These are phyloP conservation scores for Cosmorhoe ocellata DNA, from an alignment of 2,888 invertebrate genomes.

Conservation along the genomic window DNA sequence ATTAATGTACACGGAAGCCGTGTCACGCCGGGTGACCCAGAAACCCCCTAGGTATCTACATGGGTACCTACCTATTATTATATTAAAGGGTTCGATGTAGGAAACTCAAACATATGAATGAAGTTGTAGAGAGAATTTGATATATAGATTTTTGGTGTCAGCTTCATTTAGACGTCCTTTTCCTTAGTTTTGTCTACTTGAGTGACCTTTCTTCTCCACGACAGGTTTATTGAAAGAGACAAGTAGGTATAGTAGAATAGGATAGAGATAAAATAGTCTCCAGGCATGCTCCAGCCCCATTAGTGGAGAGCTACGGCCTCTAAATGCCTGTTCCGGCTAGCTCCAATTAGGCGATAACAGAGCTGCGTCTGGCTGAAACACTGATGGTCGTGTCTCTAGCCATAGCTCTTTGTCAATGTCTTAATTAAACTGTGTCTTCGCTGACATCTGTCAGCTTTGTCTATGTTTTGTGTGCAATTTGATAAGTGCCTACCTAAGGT, in stretches of 20 bases:
- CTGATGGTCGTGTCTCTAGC: slow-evolving; percentile 18
- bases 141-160: too few relatives aligned
- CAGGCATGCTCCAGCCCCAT: neutral
- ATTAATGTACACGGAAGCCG: slow-evolving; percentile 37
- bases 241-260: too few relatives aligned
- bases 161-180: too few relatives aligned
- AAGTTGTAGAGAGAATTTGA: too few relatives aligned
- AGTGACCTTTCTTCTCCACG: too few relatives aligned
- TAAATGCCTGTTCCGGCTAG: neutral
- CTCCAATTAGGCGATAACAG: slow-evolving; percentile 18
- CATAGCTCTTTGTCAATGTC: slow-evolving; percentile 15
- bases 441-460: slow-evolving; percentile 18
- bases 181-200: too few relatives aligned
- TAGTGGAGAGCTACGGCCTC: slow-evolving; percentile 1
- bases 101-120: too few relatives aligned
- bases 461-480: slow-evolving; percentile 11
- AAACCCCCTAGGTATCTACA: slow-evolving; percentile 36
- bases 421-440: slow-evolving; percentile 19
- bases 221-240: neutral
- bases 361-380: slow-evolving; percentile 13
- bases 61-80: too few relatives aligned
- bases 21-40: slow-evolving; percentile 52
- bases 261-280: neutral
- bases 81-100: too few relatives aligned
- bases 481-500: too few relatives aligned